These are phyloP conservation scores for human DNA, from an alignment of 2,113 vertebrate species.

Conservation along the genomic window DNA sequence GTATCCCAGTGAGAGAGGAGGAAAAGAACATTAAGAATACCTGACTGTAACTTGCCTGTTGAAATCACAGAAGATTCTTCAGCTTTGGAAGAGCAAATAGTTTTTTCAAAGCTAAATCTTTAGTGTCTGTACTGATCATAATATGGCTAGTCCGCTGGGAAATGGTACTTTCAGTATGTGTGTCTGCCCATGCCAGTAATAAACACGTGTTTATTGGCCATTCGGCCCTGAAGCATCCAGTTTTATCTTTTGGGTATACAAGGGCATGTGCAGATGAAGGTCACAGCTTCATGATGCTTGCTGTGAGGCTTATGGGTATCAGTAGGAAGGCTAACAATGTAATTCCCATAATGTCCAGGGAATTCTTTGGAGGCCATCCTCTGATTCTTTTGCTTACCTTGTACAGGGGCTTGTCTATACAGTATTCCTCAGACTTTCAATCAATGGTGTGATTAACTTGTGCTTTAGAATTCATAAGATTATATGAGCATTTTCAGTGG, in stretches of 20 bases:
- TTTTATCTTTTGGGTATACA: neutral
- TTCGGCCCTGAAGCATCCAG: neutral
- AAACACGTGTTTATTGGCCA: neutral
- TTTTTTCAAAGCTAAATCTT: neutral
- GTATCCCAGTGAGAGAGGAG: neutral
- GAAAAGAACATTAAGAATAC: neutral
- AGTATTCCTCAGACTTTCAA: neutral
- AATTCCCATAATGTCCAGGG: neutral
- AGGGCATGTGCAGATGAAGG: neutral
- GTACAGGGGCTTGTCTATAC: neutral
- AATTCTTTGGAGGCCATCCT: neutral
- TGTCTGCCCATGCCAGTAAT: neutral
- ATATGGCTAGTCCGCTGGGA: too few relatives aligned
- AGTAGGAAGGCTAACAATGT: neutral
- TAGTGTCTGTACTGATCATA: neutral
- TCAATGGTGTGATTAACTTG: neutral
- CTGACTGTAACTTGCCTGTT: neutral
- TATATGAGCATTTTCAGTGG: neutral
- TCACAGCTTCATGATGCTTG: neutral
- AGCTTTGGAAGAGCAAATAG: neutral
- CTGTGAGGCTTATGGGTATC: neutral
- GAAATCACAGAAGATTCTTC: neutral
- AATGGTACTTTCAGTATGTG: neutral
- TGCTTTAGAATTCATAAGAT: neutral
- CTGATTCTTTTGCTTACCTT: neutral